Base-by-base conservation (phyloP, 1,140 invertebrate genomes). In the Dendrolimus kikuchii region DNA sequence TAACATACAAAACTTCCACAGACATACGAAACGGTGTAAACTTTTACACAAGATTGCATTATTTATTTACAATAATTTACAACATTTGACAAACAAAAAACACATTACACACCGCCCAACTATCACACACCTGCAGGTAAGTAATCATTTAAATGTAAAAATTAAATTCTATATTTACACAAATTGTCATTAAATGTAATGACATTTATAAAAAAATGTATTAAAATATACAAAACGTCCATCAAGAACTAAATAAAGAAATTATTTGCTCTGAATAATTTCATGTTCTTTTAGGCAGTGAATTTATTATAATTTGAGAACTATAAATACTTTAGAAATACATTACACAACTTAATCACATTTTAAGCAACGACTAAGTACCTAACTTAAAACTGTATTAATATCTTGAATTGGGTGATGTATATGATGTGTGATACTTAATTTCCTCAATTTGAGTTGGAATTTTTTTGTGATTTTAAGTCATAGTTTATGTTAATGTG, bases 61-160 rank as follows among this genome's bases (percentile, higher is more conserved):
- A 62, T 62, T 43, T 84, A 84, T 81, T 77, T 84, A 84, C 78
- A 84, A 63, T 75, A 77, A 78, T 83, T 57, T 83, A 83, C 77
- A 81, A 49, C 38, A 57, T 23, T 23, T 23, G 23, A 10, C 48
- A 55, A 57, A 40, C 37, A 53, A 10, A 40, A 45, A 43, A 37
- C 41, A 40, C 50, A 51, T 8, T 38, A 23, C 23, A 23, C 23
- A 23, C 23, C 23, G 23, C 23, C 23, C 42, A 23, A 51, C 44
- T 51, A 59, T 55, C 67, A 68, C 62, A 58, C 64, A 55, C 51
- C 58, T 48, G 50, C 60, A 64, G 64, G 42, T 62, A 64, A 74
- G 69, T 71, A 66, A 77, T 75, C 76, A 77, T 77, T 81, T 45
- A 51, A 76, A 59, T 54, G 46, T 64, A 72, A 51, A n/a, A 48